Percentiles rank a stretch among this genome's conserved stretches.
Evolutionary conservation across 2,113 vertebrate genomes (phyloP).

Genomic region (Lamprotornis superbus): DNA sequence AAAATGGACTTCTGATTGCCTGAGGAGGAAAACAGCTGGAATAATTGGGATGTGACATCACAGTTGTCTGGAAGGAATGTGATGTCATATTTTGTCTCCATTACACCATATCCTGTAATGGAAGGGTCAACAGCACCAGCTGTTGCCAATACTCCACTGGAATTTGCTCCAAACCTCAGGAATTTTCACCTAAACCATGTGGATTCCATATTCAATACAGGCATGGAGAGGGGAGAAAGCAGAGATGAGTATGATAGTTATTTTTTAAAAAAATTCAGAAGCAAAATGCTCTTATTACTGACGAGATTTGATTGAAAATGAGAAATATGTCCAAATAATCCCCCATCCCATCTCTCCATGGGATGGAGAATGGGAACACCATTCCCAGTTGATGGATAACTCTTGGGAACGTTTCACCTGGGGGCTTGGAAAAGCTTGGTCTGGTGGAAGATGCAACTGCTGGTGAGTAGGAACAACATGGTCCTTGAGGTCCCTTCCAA

Average conservation of each 20-base stretch:
- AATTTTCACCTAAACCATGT: background rate
- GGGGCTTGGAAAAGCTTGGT: background rate
- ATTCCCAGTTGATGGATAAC: background rate
- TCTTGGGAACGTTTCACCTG: background rate
- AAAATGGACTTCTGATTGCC: background rate
- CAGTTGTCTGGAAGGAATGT: background rate
- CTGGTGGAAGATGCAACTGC: background rate
- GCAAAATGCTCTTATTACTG: background rate
- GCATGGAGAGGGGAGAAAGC: background rate
- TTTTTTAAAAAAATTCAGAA: background rate
- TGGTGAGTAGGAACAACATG: background rate
- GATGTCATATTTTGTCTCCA: background rate
- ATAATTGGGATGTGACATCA: background rate
- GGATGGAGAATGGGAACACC: background rate
- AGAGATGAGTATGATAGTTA: background rate
- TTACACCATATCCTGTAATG: background rate
- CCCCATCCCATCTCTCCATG: background rate
- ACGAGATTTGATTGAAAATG: background rate
- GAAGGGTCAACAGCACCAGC: background rate
- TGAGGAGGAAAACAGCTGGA: background rate
- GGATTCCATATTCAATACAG: background rate
- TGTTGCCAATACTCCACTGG: background rate
- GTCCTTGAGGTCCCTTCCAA: background rate
- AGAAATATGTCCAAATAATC: background rate
- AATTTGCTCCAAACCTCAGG: background rate